A percentile compares a stretch with the other conserved stretches of the same genome.
These are phyloP conservation scores for Autographa gamma DNA, from an alignment of 2,888 invertebrate species.

Conservation along the genomic window DNA sequence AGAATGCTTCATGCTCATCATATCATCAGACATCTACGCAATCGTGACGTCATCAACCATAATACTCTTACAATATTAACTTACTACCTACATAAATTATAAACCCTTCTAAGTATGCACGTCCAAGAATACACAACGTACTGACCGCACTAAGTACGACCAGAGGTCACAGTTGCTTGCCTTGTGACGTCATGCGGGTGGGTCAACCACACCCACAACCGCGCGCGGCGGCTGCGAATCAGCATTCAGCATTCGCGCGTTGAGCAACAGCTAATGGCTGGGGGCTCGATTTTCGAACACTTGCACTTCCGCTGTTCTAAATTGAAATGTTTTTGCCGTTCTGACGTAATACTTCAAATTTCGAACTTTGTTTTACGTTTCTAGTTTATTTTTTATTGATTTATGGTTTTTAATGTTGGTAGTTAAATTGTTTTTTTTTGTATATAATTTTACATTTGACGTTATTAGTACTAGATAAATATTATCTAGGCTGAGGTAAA, in stretches of 20 bases:
- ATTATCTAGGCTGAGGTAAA: neutral
- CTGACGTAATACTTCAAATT: neutral
- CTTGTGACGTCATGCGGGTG: conserved; percentile 55
- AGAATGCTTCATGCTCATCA: neutral
- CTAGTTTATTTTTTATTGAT: neutral
- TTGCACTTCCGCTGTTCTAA: conserved; percentile 32
- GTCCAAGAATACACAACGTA: conserved; percentile 18
- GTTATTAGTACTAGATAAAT: neutral
- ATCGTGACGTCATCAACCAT: neutral
- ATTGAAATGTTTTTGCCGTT: conserved; percentile 13
- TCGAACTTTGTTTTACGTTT: neutral
- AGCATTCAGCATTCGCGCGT: conserved; percentile 14
- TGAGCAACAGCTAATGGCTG: conserved; percentile 23
- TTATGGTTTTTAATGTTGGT: neutral
- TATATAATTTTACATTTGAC: neutral
- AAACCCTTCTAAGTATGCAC: conserved; percentile 3
- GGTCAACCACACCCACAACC: conserved; percentile 57
- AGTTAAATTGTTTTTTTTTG: neutral
- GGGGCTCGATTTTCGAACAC: conserved; percentile 7
- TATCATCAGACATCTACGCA: neutral
- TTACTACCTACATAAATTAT: neutral
- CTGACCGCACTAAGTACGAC: conserved; percentile 6
- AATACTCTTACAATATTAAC: neutral
- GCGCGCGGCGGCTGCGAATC: conserved; percentile 36
- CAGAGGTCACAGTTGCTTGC: conserved; percentile 42